Evolutionary conservation across 2,797 vertebrate genomes (phyloP), one percentile per base, ranked within the genome.

Genomic region (Staurois parvus): DNA sequence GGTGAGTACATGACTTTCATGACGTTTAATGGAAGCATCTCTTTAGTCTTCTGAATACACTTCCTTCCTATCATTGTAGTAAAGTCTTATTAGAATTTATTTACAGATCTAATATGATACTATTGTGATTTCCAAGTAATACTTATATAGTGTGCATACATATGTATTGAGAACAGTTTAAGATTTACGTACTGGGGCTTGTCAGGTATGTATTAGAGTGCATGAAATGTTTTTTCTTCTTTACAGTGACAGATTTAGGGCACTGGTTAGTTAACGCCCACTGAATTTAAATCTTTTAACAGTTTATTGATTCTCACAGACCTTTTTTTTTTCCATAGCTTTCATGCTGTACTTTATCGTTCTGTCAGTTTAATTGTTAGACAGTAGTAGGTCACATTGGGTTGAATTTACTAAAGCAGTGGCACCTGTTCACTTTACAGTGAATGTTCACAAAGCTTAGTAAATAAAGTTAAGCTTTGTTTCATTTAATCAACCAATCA

Each of bases 61-160:
- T 84, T 24, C 19, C 56, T 56, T 21, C 15, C 42, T 34, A 84
- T 84, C 48, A 72, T 12, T 84, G 30, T 21, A 67, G 24, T 40
- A 84, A 62, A 79, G 34, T 48, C 29, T 84, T 34, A 84, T 84
- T 84, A 84, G 68, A 70, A 78, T 72, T 59, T 73, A 62, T 59
- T 77, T 59, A 84, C 66, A 59, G 40, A 7, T 8, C 73, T 32
- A 26, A 74, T 15, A 66, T 64, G 34, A 74, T 73, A 66, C 70
- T n/a, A 4, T 28, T 24, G 59, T 12, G 17, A 66, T 24, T 81
- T 15, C 4, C 17, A 6, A 40, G 52, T 56, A 73, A 62, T 42
- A 4, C 70, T 73, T 42, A n/a, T 28, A 32, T 78, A 40, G 40
- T n/a, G 30, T 59, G 3, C 24, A 10, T 28, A 64, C 34, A 64